phyloP scores from a whole-genome alignment of 2,797 vertebrate species.

The Etheostoma perlongum region DNA sequence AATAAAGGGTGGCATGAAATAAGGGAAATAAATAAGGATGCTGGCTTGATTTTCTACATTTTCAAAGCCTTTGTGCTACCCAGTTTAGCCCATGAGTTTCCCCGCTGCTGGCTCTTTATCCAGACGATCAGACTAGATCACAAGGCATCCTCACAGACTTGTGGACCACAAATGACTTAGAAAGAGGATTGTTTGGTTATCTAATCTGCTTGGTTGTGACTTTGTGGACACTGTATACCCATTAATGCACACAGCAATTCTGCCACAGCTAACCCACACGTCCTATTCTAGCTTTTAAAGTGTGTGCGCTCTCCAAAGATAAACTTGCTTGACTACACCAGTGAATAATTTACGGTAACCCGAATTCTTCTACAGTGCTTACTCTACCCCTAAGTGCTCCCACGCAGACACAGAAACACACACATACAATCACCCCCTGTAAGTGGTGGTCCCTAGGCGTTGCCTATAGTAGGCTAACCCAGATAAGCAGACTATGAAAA shows the following conservation, averaged over 20 bases:
- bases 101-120: conserved; percentile 6
- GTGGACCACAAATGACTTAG: conserved; percentile 20
- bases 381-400: conserved; percentile 63
- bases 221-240: conserved; percentile 49
- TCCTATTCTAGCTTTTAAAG: conserved; percentile 46
- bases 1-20: conserved; percentile 7
- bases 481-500: conserved; percentile 81
- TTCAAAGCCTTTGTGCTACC: conserved; percentile 1
- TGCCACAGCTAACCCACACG: conserved; percentile 36
- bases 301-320: conserved; percentile 43
- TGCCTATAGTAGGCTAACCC: conserved; percentile 74
- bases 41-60: conserved; percentile 6
- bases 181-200: conserved; percentile 42
- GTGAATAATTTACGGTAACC: conserved; percentile 84
- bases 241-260: conserved; percentile 38
- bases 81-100: conserved; percentile 10
- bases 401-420: conserved; percentile 43
- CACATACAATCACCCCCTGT: conserved; percentile 49
- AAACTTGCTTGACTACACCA: conserved; percentile 24
- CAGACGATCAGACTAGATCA: conserved; percentile 6
- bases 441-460: conserved; percentile 78
- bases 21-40: background rate
- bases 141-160: conserved; percentile 13
- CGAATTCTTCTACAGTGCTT: conserved; percentile 74
- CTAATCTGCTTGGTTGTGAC: conserved; percentile 58